Percentiles rank a stretch among this genome's conserved stretches.
Evolutionary conservation across 1,140 invertebrate species (phyloP).

Genomic region (Hylaeus volcanicus): DNA sequence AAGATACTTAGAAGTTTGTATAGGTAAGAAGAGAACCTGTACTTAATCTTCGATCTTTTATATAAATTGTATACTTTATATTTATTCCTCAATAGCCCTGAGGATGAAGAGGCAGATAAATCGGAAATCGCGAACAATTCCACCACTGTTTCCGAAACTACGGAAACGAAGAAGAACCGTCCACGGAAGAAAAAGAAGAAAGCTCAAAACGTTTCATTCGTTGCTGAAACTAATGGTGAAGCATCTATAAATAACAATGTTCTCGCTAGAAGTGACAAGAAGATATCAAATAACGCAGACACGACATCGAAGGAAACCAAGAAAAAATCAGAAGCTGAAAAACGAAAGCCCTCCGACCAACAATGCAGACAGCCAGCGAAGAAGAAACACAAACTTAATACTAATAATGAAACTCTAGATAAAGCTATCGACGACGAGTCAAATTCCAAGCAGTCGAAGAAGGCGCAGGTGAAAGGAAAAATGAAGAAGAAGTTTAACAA

Average conservation of each 20-base stretch:
- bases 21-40: constrained; percentile 74
- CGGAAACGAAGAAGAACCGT: constrained; percentile 57
- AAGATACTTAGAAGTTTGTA: constrained; percentile 94
- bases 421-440: not conserved
- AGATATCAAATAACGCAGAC: not conserved
- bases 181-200: constrained; percentile 55
- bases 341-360: not conserved
- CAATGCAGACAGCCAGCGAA: constrained; percentile 52
- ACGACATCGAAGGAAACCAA: not conserved
- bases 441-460: not conserved
- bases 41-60: not conserved
- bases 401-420: not conserved
- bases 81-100: constrained; percentile 50
- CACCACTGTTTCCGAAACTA: not conserved
- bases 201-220: not conserved
- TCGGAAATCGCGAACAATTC: not conserved
- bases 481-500: constrained; percentile 64
- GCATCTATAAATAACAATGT: not conserved
- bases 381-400: constrained; percentile 52
- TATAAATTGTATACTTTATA: not conserved
- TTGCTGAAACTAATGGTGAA: constrained; percentile 23
- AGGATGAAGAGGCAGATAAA: constrained; percentile 43
- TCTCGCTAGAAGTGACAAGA: not conserved
- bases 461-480: constrained; percentile 16
- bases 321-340: not conserved